Evolutionary conservation across 2,888 invertebrate species (phyloP).

Genomic region (Dione vanillae): DNA sequence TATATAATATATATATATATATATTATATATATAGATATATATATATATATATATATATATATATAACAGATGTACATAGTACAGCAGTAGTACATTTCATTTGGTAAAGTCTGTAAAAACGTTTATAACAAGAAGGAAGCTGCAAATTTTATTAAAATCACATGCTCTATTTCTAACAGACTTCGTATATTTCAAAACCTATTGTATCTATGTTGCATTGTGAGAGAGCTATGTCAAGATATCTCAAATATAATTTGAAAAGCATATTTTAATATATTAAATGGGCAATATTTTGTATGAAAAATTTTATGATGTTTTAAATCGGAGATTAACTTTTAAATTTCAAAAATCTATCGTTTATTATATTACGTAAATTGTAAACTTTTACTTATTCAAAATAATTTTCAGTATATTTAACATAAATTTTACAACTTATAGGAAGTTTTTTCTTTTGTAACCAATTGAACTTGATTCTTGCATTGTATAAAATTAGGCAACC

Average conservation of each 20-base stretch:
- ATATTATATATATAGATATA: no score
- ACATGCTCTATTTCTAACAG: conserved; percentile 18
- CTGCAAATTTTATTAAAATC: conserved; percentile 18
- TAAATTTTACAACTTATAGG: no score
- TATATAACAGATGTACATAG: no score
- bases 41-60: no score
- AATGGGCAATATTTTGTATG: neutral
- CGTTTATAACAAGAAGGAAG: neutral
- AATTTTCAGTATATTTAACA: no score
- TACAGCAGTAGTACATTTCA: neutral
- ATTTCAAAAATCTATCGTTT: neutral
- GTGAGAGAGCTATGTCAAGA: conserved; percentile 18
- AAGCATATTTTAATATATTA: conserved; percentile 13
- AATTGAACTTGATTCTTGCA: no score
- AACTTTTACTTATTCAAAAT: no score
- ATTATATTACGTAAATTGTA: no score
- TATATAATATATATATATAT: no score
- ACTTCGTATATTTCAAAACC: conserved; percentile 6
- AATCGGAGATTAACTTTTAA: neutral
- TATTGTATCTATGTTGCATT: conserved; percentile 11
- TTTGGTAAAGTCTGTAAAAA: neutral
- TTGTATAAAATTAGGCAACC: no score
- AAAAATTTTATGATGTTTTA: neutral
- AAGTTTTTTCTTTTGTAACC: no score
- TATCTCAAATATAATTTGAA: conserved; percentile 12